Conservation (phyloP, 2,113 vertebrate species). For the Pomatorhinus ruficollis region DNA sequence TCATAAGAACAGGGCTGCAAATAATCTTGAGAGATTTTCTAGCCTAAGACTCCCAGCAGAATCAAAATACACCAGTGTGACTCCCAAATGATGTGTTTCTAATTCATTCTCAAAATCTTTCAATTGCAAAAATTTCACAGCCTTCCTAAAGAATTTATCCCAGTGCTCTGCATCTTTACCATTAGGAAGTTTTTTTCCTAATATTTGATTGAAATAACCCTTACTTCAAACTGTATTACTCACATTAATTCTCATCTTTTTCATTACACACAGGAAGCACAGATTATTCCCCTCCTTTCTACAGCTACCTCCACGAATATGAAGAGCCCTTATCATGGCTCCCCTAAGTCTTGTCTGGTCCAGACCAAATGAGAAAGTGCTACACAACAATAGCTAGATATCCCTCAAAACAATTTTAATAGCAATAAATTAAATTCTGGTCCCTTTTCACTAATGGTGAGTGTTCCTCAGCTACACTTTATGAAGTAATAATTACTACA, state of each 20-base stretch:
- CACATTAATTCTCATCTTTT: background rate
- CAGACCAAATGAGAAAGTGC: background rate
- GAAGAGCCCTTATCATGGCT: background rate
- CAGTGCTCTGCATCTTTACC: background rate
- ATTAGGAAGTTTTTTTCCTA: background rate
- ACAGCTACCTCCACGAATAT: background rate
- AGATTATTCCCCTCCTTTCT: background rate
- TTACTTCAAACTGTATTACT: background rate
- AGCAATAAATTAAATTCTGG: background rate
- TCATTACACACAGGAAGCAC: background rate
- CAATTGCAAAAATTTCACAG: background rate
- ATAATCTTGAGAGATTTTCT: background rate
- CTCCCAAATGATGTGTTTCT: background rate
- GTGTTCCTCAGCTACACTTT: background rate
- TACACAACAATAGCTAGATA: background rate
- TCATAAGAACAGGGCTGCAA: background rate
- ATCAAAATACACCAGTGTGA: background rate
- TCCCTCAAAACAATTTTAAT: background rate
- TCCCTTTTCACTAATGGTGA: background rate
- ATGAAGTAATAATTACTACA: slow-evolving; percentile 37
- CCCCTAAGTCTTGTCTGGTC: background rate
- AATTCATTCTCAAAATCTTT: background rate
- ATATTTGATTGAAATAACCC: background rate
- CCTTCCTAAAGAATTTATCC: background rate
- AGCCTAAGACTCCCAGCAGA: background rate